Evolutionary conservation across 2,888 invertebrate genomes (phyloP).

Genomic region (Eilema sororculum): DNA sequence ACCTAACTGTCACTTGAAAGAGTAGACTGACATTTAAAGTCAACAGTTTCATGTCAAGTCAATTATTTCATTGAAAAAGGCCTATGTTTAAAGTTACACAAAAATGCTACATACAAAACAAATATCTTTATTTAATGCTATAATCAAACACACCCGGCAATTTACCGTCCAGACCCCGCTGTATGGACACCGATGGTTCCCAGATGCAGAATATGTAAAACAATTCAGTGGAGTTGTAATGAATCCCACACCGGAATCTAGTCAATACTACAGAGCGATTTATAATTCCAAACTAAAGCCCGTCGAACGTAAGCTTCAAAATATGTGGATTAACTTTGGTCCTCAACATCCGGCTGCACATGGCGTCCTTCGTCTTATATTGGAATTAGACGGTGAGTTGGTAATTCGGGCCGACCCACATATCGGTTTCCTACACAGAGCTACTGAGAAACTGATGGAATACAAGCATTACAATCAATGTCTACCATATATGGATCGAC

Average conservation of each 20-base stretch:
- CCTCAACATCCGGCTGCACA: constrained; percentile 97
- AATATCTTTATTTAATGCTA: constrained; percentile 14
- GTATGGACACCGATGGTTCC: constrained; percentile 86
- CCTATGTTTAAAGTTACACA: not conserved
- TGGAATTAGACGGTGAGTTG: constrained; percentile 94
- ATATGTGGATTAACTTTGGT: constrained; percentile 93
- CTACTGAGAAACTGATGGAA: constrained; percentile 96
- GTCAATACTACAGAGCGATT: constrained; percentile 71
- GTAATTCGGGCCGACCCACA: constrained; percentile 94
- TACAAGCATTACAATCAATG: constrained; percentile 95
- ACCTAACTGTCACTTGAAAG: not conserved
- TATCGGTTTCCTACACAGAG: constrained; percentile 94
- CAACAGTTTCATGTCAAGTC: not conserved
- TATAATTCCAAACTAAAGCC: constrained; percentile 70
- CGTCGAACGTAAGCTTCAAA: constrained; percentile 88
- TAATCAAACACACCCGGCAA: constrained; percentile 41
- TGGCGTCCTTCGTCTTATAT: constrained; percentile 93
- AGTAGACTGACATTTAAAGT: not conserved
- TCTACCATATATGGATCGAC: constrained; percentile 94
- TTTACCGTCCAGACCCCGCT: constrained; percentile 56
- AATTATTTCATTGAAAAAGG: constrained; percentile 1
- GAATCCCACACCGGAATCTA: constrained; percentile 82
- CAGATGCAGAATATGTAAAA: constrained; percentile 88
- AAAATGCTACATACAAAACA: constrained; percentile 34
- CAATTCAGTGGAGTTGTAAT: constrained; percentile 87